phyloP scores from a whole-genome alignment of 1,140 invertebrate species.

The Ceratoteleas bidentatus region DNA sequence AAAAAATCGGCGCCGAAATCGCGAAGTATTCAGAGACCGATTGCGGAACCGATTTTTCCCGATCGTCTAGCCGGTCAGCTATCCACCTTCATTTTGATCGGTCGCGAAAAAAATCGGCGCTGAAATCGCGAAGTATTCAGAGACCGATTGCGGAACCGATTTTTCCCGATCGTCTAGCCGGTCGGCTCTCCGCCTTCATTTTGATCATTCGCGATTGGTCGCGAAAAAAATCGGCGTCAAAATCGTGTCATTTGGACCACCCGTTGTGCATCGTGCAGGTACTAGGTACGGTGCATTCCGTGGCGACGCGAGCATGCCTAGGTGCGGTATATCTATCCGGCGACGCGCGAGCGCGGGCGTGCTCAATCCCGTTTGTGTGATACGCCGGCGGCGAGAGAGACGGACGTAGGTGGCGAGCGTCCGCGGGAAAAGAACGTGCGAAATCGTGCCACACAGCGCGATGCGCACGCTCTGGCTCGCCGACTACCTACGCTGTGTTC shows the following conservation, averaged over 20 bases:
- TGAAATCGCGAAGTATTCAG: too few relatives aligned
- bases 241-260: slow-evolving; percentile 49
- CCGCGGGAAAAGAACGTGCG: slow-evolving; percentile 50
- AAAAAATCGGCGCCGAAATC: too few relatives aligned
- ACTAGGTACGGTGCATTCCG: slow-evolving; percentile 71
- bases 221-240: slow-evolving; percentile 5
- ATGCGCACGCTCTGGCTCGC: slow-evolving; percentile 50
- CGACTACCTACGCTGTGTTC: slow-evolving; percentile 71
- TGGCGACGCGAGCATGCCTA: slow-evolving; percentile 62
- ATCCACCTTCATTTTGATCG: too few relatives aligned
- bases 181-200: too few relatives aligned
- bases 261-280: slow-evolving; percentile 60
- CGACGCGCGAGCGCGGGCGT: slow-evolving; percentile 48
- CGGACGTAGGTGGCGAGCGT: slow-evolving; percentile 41
- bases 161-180: too few relatives aligned
- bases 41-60: too few relatives aligned
- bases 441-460: slow-evolving; percentile 60
- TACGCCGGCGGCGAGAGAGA: slow-evolving; percentile 49
- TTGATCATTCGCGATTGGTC: not conserved
- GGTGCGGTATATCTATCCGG: slow-evolving; percentile 61
- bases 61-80: too few relatives aligned
- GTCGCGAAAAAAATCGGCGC: too few relatives aligned
- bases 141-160: too few relatives aligned
- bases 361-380: slow-evolving; percentile 59
- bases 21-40: too few relatives aligned